Evolutionary conservation across 2,113 vertebrate species (phyloP).

Genomic region (Oryzias melastigma): DNA sequence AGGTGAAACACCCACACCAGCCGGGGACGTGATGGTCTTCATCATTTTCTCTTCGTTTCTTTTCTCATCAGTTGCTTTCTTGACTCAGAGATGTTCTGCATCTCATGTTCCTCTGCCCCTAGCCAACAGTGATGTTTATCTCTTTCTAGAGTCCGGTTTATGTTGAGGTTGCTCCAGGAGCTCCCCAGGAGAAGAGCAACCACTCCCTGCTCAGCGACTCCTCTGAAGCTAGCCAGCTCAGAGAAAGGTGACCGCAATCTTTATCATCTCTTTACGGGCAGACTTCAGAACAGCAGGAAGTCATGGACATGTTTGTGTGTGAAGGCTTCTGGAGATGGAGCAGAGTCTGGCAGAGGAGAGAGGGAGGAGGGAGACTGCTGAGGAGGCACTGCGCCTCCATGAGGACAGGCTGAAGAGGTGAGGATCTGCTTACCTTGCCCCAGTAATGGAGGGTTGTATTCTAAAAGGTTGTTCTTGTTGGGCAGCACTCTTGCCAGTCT

Average conservation of each 20-base stretch:
- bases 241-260: conserved; percentile 74
- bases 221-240: conserved; percentile 74
- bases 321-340: conserved; percentile 83
- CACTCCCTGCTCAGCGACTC: conserved; percentile 68
- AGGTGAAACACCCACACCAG: conserved; percentile 13
- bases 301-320: conserved; percentile 6
- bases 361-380: conserved; percentile 77
- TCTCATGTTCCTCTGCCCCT: background rate
- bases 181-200: conserved; percentile 81
- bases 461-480: background rate
- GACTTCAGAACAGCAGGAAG: background rate
- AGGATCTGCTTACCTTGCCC: background rate
- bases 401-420: conserved; percentile 78
- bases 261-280: background rate
- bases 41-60: background rate
- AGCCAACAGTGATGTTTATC: background rate
- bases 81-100: no score
- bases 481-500: conserved; percentile 44
- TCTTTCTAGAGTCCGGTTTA: conserved; percentile 67
- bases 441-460: no score
- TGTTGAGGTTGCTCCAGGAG: conserved; percentile 84
- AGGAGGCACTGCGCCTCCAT: conserved; percentile 81
- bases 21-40: no score
- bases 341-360: conserved; percentile 81
- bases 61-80: no score